These are phyloP conservation scores for Nomada flava DNA, from an alignment of 2,888 invertebrate genomes.

Conservation along the genomic window DNA sequence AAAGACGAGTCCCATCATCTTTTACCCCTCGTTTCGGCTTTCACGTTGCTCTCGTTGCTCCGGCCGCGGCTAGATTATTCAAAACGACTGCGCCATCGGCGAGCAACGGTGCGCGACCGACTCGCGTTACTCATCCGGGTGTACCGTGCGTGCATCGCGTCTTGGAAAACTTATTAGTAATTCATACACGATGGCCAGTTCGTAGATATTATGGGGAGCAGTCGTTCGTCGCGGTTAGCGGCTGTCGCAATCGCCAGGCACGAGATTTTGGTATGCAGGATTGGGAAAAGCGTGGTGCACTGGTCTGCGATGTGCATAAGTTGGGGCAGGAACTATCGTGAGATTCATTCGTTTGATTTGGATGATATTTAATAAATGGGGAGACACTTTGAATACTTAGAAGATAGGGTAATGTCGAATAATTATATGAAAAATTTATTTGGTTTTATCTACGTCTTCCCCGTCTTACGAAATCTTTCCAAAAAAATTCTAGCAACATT, in stretches of 20 bases:
- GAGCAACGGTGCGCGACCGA: slow-evolving; percentile 51
- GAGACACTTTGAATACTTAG: too few species aligned
- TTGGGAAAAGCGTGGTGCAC: too few species aligned
- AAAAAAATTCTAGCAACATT: too few species aligned
- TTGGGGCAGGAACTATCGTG: too few species aligned
- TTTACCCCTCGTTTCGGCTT: slow-evolving; percentile 29
- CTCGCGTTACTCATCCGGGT: slow-evolving; percentile 64
- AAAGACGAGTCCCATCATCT: slow-evolving; percentile 72
- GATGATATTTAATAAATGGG: too few species aligned
- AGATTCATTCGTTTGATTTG: too few species aligned
- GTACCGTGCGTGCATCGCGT: slow-evolving; percentile 63
- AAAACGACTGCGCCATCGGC: slow-evolving; percentile 65
- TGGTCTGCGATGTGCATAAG: too few species aligned
- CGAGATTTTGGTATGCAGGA: slow-evolving; percentile 6
- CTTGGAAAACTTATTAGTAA: slow-evolving; percentile 70
- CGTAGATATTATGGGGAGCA: slow-evolving; percentile 60
- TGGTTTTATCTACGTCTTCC: too few species aligned
- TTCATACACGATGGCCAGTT: slow-evolving; percentile 57
- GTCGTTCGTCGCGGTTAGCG: slow-evolving; percentile 46
- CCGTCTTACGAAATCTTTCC: background rate
- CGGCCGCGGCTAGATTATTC: slow-evolving; percentile 66
- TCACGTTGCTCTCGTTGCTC: slow-evolving; percentile 39
- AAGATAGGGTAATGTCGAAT: too few species aligned
- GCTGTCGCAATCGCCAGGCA: slow-evolving; percentile 15
- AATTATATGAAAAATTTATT: too few species aligned